Percentiles rank a stretch among this genome's conserved stretches.
Evolutionary conservation across 2,888 invertebrate genomes (phyloP).

Genomic region (Brachypalpus laphriformis): DNA sequence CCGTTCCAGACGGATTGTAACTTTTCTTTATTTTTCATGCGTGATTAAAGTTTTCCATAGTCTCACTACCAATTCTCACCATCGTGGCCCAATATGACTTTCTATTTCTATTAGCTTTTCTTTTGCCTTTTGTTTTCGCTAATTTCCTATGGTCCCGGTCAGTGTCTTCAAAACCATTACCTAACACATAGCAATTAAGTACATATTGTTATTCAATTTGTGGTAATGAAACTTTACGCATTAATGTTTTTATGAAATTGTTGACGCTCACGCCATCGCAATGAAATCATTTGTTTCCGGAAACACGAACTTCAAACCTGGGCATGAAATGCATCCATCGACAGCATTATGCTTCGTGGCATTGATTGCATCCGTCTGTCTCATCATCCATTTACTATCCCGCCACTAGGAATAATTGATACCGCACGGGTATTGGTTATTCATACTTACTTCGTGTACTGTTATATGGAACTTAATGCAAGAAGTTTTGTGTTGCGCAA

Average conservation of each 20-base stretch:
- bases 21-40: not conserved
- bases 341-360: conserved; percentile 31
- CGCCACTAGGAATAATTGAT: conserved; percentile 30
- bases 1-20: not conserved
- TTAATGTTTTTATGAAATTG: conserved; percentile 57
- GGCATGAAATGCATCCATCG: not conserved
- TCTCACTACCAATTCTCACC: not conserved
- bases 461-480: conserved; percentile 39
- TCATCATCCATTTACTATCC: conserved; percentile 29
- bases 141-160: conserved; percentile 9
- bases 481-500: conserved; percentile 17
- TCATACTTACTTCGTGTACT: conserved; percentile 24
- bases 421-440: conserved; percentile 29
- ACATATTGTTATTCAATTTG: conserved; percentile 40
- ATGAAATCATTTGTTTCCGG: conserved; percentile 56
- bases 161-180: conserved; percentile 24
- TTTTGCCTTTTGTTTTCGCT: conserved; percentile 3
- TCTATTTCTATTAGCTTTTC: conserved; percentile 40
- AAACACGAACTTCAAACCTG: conserved; percentile 53
- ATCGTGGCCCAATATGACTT: conserved; percentile 16
- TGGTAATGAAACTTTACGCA: conserved; percentile 14
- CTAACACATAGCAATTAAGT: not conserved
- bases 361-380: conserved; percentile 65
- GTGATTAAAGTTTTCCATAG: not conserved
- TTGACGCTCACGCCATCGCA: conserved; percentile 28